phyloP scores from a whole-genome alignment of 2,888 invertebrate genomes.

The Limenitis camilla region DNA sequence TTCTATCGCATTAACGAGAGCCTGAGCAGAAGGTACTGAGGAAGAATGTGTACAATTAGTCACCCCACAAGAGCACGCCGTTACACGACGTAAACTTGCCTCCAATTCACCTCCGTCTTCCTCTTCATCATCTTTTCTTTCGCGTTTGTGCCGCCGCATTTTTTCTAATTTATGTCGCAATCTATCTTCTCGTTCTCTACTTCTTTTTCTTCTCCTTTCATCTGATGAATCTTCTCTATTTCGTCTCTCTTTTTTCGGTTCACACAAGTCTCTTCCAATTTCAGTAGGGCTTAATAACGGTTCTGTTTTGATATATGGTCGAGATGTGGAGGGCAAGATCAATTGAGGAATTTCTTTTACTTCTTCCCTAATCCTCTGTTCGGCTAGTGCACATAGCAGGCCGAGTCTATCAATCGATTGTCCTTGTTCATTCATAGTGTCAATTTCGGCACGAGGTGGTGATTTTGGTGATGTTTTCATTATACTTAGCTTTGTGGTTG shows the following conservation, averaged over 20 bases:
- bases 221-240: slow-evolving; percentile 59
- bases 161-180: slow-evolving; percentile 63
- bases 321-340: slow-evolving; percentile 37
- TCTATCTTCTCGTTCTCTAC: slow-evolving; percentile 58
- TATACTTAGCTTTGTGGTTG: slow-evolving; percentile 54
- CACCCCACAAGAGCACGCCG: slow-evolving; percentile 53
- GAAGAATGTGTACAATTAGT: slow-evolving; percentile 46
- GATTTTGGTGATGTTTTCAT: slow-evolving; percentile 66
- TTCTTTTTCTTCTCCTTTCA: slow-evolving; percentile 55
- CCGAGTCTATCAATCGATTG: slow-evolving; percentile 79
- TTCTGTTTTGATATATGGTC: slow-evolving; percentile 58
- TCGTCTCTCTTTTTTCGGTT: slow-evolving; percentile 54
- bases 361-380: slow-evolving; percentile 87
- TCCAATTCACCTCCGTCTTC: slow-evolving; percentile 59
- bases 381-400: slow-evolving; percentile 87
- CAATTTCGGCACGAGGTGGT: slow-evolving; percentile 53
- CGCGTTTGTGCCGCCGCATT: slow-evolving; percentile 60
- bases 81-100: slow-evolving; percentile 57
- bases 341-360: slow-evolving; percentile 62
- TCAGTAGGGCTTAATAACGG: slow-evolving; percentile 52
- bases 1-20: slow-evolving; percentile 82
- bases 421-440: slow-evolving; percentile 42
- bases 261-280: slow-evolving; percentile 33
- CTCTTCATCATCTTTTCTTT: slow-evolving; percentile 41
- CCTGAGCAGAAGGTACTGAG: slow-evolving; percentile 66